Evolutionary conservation across 2,888 invertebrate genomes (phyloP).

Genomic region (Eupithecia vulgata): DNA sequence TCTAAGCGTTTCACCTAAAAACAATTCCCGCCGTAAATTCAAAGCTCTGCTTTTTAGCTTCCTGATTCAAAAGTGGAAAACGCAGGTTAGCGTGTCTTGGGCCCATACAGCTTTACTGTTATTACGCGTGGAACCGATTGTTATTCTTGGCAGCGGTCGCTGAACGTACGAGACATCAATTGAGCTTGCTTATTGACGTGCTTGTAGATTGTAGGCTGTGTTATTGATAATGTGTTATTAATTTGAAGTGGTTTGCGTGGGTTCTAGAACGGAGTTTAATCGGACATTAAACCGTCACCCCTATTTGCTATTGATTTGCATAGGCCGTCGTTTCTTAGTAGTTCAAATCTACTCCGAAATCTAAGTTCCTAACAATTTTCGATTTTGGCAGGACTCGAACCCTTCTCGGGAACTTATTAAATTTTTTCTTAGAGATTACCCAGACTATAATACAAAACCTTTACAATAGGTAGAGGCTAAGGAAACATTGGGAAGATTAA

Average conservation of each 20-base stretch:
- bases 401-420: no score
- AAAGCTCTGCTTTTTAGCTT: slow-evolving; percentile 25
- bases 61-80: slow-evolving; percentile 20
- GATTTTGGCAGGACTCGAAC: no score
- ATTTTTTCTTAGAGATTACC: no score
- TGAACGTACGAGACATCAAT: slow-evolving; percentile 49
- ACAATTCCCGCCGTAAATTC: slow-evolving; percentile 9
- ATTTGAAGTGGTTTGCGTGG: neutral
- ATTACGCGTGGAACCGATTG: slow-evolving; percentile 43
- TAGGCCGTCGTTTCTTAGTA: no score
- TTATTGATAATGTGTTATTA: slow-evolving; percentile 3
- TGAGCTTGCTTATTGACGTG: slow-evolving; percentile 48
- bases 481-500: no score
- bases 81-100: slow-evolving; percentile 27
- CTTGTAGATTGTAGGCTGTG: slow-evolving; percentile 1
- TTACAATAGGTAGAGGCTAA: no score
- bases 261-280: no score
- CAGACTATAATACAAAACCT: no score
- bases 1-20: neutral
- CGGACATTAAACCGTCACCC: no score
- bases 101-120: slow-evolving; percentile 32
- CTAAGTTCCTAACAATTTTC: no score
- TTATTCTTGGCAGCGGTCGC: slow-evolving; percentile 54
- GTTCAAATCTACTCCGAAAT: no score
- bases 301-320: no score